These are phyloP conservation scores for Enteromius thamalakanensis DNA, from an alignment of 2,797 vertebrate species.

Conservation along the genomic window DNA sequence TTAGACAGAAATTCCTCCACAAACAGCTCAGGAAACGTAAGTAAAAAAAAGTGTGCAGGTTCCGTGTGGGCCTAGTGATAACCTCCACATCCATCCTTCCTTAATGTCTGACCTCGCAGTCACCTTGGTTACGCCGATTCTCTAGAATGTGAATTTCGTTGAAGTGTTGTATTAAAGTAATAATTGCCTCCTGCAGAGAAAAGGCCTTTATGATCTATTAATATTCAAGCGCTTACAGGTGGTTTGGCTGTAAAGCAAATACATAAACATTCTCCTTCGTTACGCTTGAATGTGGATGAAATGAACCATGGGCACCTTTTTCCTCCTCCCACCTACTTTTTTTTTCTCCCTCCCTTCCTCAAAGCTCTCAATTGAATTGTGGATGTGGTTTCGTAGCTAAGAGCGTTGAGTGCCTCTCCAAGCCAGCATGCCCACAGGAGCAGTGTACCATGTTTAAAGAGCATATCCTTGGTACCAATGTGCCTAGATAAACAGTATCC, in stretches of 20 bases:
- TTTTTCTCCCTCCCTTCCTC: slow-evolving; percentile 63
- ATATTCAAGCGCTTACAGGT: slow-evolving; percentile 85
- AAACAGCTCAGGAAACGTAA: background rate
- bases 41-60: background rate
- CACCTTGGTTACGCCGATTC: slow-evolving; percentile 47
- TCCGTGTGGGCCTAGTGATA: slow-evolving; percentile 19
- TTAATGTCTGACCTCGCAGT: slow-evolving; percentile 65
- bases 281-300: slow-evolving; percentile 83
- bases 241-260: slow-evolving; percentile 80
- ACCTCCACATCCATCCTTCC: slow-evolving; percentile 55
- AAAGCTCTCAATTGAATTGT: slow-evolving; percentile 72
- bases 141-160: slow-evolving; percentile 40
- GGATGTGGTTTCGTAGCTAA: slow-evolving; percentile 71
- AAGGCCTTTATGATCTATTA: slow-evolving; percentile 75
- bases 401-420: slow-evolving; percentile 48
- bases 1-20: background rate
- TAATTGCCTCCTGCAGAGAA: slow-evolving; percentile 59
- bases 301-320: slow-evolving; percentile 76
- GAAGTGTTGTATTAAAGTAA: slow-evolving; percentile 70
- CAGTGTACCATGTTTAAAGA: slow-evolving; percentile 53
- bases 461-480: slow-evolving; percentile 47
- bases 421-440: slow-evolving; percentile 50
- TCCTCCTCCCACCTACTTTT: slow-evolving; percentile 29
- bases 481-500: slow-evolving; percentile 57
- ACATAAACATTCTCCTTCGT: slow-evolving; percentile 79